phyloP scores from a whole-genome alignment of 1,140 invertebrate species.

The Polypedilum vanderplanki region DNA sequence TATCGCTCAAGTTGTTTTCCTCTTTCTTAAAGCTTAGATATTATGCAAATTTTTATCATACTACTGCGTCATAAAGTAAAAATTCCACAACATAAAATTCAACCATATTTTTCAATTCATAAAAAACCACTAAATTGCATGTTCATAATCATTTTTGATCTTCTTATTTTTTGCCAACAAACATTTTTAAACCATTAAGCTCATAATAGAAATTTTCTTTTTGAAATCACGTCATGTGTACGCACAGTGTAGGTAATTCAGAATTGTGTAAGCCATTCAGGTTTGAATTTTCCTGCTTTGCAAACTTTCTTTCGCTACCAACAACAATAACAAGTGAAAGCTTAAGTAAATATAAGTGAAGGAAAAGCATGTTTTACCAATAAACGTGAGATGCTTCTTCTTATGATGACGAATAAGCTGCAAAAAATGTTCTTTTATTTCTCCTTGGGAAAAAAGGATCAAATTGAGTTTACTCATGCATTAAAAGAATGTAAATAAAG shows the following conservation, averaged over 20 bases:
- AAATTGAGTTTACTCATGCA: conserved; percentile 18
- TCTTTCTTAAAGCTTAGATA: too few species aligned
- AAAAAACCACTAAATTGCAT: too few species aligned
- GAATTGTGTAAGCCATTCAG: background rate
- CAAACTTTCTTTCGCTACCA: too few species aligned
- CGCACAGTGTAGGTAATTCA: background rate
- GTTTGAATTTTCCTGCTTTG: too few species aligned
- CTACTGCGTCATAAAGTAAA: too few species aligned
- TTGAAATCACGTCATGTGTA: background rate
- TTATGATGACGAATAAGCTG: conserved; percentile 6
- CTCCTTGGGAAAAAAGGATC: background rate
- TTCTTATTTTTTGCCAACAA: background rate
- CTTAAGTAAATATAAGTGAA: too few species aligned
- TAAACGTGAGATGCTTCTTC: background rate
- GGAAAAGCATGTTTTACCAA: background rate
- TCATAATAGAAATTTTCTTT: background rate
- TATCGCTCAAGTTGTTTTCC: too few species aligned
- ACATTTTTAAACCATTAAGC: conserved; percentile 1
- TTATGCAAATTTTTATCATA: too few species aligned
- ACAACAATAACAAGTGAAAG: too few species aligned
- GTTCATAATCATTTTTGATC: too few species aligned
- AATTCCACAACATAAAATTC: too few species aligned
- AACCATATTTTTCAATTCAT: too few species aligned
- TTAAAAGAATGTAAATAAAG: conserved; percentile 11
- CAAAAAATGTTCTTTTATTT: background rate